phyloP scores from a whole-genome alignment of 2,113 vertebrate genomes.

The Pelecanus crispus region DNA sequence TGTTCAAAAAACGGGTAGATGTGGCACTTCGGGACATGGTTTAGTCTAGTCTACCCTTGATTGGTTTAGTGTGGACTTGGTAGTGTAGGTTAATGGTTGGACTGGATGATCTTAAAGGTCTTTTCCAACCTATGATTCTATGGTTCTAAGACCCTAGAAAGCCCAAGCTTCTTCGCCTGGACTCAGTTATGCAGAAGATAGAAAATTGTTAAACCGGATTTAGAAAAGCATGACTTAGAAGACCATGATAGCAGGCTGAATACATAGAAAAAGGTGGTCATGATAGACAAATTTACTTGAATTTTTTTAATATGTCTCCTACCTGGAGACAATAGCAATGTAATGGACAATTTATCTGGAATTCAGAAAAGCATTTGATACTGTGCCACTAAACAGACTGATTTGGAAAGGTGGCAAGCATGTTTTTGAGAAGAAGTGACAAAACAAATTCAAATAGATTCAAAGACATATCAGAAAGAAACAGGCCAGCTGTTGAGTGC shows the following conservation, averaged over 20 bases:
- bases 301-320: background rate
- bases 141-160: background rate
- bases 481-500: background rate
- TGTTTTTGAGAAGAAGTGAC: background rate
- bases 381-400: background rate
- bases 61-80: too few species aligned
- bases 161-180: background rate
- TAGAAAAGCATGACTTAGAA: background rate
- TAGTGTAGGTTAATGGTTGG: too few species aligned
- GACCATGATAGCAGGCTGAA: background rate
- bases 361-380: background rate
- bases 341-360: background rate
- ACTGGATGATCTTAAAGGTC: too few species aligned
- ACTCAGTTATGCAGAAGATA: background rate
- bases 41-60: too few species aligned
- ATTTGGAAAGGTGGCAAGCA: background rate
- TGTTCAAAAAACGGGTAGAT: too few species aligned
- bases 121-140: too few species aligned
- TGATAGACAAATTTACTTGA: background rate
- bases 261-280: background rate
- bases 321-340: background rate
- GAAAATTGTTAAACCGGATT: background rate
- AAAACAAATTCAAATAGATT: background rate
- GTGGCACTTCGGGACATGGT: too few species aligned
- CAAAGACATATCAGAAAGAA: background rate